Evolutionary conservation across 1,140 invertebrate species (phyloP), one percentile per base, ranked within the genome.

Genomic region (Bombus sibiricus): DNA sequence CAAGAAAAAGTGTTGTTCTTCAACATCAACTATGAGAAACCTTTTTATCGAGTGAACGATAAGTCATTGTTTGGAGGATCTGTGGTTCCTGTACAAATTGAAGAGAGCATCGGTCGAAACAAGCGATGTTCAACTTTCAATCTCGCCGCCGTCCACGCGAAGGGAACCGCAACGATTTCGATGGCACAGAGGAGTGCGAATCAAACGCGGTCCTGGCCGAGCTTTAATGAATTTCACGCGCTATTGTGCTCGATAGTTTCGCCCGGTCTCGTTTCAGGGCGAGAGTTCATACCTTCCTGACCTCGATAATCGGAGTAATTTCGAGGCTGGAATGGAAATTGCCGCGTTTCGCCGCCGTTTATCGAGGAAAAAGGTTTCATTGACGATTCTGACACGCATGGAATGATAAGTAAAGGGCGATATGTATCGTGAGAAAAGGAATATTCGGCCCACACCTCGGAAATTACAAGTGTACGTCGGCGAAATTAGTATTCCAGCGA

Each of bases 401-500:
- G 12, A 53, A 53, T 59, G 57, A 59, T 8, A 53, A 53, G 47
- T 53, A 53, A 53, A 53, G 18, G 47, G 18, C 47, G 6, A 53
- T 53, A 1, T 22, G 18, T 53, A 53, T 47, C 47, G 15, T 6
- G 15, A 47, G 5, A 47, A 47, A 53, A 53, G 18, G 18, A n/a
- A 62, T 28, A 62, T 13, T n/a, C 28, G 59, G 62, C 13, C 34
- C 72, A 34, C 57, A 57, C 72, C 39, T 71, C 57, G 68, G 64
- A 83, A 85, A 91, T 91, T 88, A 81, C 41, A 72, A 53, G 43
- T 39, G 66, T 53, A 53, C 47, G 81, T 86, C 25, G 69, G 78
- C 68, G 69, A 82, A 88, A 91, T 90, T 91, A 91, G 88, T 90
- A 91, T 91, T 91, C 86, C 73, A 79, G 76, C 43, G 77, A 59